These are phyloP conservation scores for Andrena flavipes DNA, from an alignment of 2,888 invertebrate species.

Conservation along the genomic window DNA sequence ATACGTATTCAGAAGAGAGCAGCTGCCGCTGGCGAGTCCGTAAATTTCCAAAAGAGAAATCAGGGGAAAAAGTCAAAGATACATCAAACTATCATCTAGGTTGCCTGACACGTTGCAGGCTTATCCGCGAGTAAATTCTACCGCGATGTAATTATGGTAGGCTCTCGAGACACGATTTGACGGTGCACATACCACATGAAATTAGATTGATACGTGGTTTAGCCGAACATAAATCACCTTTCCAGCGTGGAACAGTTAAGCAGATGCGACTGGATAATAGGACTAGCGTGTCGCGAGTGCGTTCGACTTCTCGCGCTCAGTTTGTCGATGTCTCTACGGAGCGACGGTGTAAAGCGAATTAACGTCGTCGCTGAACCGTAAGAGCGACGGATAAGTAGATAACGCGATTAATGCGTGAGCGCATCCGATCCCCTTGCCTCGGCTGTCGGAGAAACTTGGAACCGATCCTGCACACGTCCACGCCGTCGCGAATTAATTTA, in stretches of 20 bases:
- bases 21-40: not conserved
- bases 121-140: not conserved
- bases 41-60: not conserved
- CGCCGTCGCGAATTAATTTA: not conserved
- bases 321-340: slow-evolving; percentile 59
- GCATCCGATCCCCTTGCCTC: slow-evolving; percentile 42
- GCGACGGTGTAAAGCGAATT: slow-evolving; percentile 67
- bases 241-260: slow-evolving; percentile 52
- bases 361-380: slow-evolving; percentile 65
- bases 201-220: slow-evolving; percentile 6
- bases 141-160: not conserved
- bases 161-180: not conserved
- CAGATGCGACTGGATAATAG: slow-evolving; percentile 67
- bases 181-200: not conserved
- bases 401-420: slow-evolving; percentile 71
- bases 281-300: slow-evolving; percentile 52
- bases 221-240: slow-evolving; percentile 41
- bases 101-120: not conserved
- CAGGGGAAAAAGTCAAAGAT: not conserved
- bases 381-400: slow-evolving; percentile 68
- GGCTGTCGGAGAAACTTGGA: slow-evolving; percentile 28
- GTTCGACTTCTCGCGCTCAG: slow-evolving; percentile 60
- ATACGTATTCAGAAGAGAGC: not conserved
- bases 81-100: not conserved
- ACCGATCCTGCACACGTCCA: slow-evolving; percentile 37